A percentile compares a stretch with the other conserved stretches of the same genome.
Evolutionary conservation across 2,797 vertebrate genomes (phyloP).

Genomic region (Tangara arthus): DNA sequence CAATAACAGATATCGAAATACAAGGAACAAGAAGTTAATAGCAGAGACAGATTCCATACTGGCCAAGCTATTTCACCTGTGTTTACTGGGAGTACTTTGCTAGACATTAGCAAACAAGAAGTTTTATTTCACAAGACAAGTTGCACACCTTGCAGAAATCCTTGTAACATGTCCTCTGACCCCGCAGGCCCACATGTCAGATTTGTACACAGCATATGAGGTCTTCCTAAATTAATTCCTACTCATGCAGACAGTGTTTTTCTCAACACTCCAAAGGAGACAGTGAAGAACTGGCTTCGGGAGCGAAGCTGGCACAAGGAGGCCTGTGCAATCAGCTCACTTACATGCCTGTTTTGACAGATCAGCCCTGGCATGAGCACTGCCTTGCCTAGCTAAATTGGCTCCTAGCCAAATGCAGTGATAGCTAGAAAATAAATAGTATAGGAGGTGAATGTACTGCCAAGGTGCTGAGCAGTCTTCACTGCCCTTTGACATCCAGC

Average conservation of each 20-base stretch:
- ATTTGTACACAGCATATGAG: not conserved
- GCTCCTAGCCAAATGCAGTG: not conserved
- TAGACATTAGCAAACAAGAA: not conserved
- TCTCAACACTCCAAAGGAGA: not conserved
- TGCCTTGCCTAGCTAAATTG: not conserved
- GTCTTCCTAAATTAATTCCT: not conserved
- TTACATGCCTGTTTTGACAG: constrained; percentile 29
- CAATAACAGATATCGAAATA: not conserved
- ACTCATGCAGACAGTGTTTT: not conserved
- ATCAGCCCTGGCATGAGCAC: not conserved
- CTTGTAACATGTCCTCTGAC: not conserved
- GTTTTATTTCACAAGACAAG: not conserved
- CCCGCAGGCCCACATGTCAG: not conserved
- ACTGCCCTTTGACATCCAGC: not conserved
- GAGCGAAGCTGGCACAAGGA: constrained; percentile 4
- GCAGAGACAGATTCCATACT: not conserved
- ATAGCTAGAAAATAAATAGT: not conserved
- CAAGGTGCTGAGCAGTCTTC: not conserved
- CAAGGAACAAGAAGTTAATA: not conserved
- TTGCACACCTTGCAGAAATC: constrained; percentile 30
- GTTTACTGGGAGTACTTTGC: not conserved
- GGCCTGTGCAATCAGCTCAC: not conserved
- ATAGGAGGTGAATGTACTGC: not conserved
- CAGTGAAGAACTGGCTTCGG: not conserved
- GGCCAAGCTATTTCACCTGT: not conserved